Percentiles rank a stretch among this genome's conserved stretches.
These are phyloP conservation scores for Sebastes wilsoni DNA, from an alignment of 2,797 vertebrate genomes.

Conservation along the genomic window DNA sequence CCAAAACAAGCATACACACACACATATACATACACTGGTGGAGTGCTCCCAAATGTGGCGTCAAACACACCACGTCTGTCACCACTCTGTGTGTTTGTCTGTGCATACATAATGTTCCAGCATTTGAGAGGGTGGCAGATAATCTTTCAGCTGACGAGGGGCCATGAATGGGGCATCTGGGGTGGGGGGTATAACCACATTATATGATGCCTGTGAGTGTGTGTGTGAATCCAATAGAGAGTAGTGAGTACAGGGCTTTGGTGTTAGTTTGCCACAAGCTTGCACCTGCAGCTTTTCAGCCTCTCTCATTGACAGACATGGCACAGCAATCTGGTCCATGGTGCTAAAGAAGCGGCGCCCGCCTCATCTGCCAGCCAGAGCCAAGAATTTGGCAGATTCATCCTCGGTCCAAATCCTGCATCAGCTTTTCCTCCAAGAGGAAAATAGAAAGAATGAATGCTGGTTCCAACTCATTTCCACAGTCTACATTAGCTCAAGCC, in stretches of 20 bases:
- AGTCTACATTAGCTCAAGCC: background rate
- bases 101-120: slow-evolving; percentile 43
- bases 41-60: background rate
- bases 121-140: slow-evolving; percentile 43
- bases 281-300: slow-evolving; percentile 74
- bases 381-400: slow-evolving; percentile 39
- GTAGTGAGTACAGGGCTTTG: slow-evolving; percentile 2
- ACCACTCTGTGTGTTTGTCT: slow-evolving; percentile 13
- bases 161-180: slow-evolving; percentile 60
- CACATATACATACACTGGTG: background rate
- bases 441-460: background rate
- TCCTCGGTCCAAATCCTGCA: background rate
- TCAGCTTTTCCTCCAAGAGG: background rate
- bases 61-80: slow-evolving; percentile 2
- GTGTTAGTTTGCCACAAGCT: slow-evolving; percentile 37
- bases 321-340: slow-evolving; percentile 41
- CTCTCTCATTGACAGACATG: slow-evolving; percentile 37
- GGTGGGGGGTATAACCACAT: slow-evolving; percentile 20
- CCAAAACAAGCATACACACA: background rate
- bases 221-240: slow-evolving; percentile 20
- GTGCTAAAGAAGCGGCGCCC: background rate
- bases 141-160: slow-evolving; percentile 50
- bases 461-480: background rate
- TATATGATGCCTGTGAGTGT: background rate
- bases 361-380: background rate